These are phyloP conservation scores for Andrena bucephala DNA, from an alignment of 2,888 invertebrate species.

Conservation along the genomic window DNA sequence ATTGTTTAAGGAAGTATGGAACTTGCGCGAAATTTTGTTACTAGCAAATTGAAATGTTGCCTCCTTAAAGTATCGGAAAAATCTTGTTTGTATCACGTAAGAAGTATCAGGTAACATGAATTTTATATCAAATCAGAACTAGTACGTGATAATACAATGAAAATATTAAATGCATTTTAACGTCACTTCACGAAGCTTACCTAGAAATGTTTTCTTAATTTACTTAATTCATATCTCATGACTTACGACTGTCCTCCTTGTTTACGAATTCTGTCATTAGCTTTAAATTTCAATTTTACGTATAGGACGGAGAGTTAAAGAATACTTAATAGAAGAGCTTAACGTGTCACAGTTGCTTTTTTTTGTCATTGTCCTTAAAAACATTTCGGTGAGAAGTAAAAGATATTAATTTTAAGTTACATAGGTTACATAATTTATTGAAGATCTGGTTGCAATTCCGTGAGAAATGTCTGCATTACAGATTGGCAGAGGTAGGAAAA, in stretches of 20 bases:
- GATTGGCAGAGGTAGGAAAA: conserved; percentile 97
- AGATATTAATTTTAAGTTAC: not conserved
- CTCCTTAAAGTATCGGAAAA: conserved; percentile 76
- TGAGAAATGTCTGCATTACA: conserved; percentile 82
- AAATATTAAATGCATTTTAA: not conserved
- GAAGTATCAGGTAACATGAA: conserved; percentile 79
- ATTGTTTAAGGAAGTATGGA: conserved; percentile 70
- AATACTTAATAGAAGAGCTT: not conserved
- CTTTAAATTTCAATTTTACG: not conserved
- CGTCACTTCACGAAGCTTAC: not conserved
- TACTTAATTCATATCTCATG: not conserved
- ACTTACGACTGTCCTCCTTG: not conserved
- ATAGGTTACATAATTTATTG: not conserved
- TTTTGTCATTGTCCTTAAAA: not conserved
- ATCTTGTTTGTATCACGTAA: conserved; percentile 74
- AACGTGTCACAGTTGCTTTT: not conserved
- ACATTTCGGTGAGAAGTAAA: not conserved
- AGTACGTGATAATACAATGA: not conserved
- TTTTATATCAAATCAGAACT: conserved; percentile 52
- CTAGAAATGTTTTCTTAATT: not conserved
- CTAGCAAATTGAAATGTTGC: conserved; percentile 68
- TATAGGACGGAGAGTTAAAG: not conserved
- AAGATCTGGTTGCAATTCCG: not conserved
- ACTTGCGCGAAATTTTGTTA: conserved; percentile 69
- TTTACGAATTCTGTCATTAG: not conserved